Percentiles rank a stretch among this genome's conserved stretches.
These are phyloP conservation scores for Centropristis striata DNA, from an alignment of 2,113 vertebrate species.

Conservation along the genomic window DNA sequence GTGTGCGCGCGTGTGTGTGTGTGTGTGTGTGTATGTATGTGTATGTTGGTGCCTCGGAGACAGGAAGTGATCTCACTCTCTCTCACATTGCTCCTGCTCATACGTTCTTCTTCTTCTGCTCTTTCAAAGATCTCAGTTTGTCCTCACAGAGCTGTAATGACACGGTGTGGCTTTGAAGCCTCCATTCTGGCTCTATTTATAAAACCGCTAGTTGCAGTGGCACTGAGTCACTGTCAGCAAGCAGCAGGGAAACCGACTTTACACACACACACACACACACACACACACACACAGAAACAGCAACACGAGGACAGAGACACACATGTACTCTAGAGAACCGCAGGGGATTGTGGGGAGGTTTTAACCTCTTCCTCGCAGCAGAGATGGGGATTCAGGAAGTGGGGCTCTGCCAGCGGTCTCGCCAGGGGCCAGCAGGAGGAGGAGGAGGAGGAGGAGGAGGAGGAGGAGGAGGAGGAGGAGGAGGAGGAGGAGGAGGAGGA, in stretches of 20 bases:
- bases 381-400: constrained; percentile 72
- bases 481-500: not conserved
- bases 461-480: not conserved
- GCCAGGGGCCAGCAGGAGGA: constrained; percentile 44
- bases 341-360: constrained; percentile 67
- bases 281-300: too few species aligned
- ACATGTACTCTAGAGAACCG: constrained; percentile 13
- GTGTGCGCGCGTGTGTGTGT: too few species aligned
- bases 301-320: not conserved
- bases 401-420: constrained; percentile 62
- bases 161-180: constrained; percentile 71
- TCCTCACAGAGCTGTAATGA: constrained; percentile 71
- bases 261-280: constrained; percentile 26
- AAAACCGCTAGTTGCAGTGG: constrained; percentile 71
- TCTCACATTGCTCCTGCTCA: constrained; percentile 12
- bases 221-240: constrained; percentile 75
- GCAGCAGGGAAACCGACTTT: constrained; percentile 61
- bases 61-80: constrained; percentile 63
- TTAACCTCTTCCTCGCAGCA: constrained; percentile 64
- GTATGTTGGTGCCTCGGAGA: too few species aligned
- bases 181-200: constrained; percentile 82
- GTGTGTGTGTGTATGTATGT: too few species aligned
- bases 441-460: constrained; percentile 10
- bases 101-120: not conserved
- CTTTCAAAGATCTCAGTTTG: constrained; percentile 31